phyloP scores from a whole-genome alignment of 2,797 vertebrate genomes.

The Dicrostonyx torquatus region DNA sequence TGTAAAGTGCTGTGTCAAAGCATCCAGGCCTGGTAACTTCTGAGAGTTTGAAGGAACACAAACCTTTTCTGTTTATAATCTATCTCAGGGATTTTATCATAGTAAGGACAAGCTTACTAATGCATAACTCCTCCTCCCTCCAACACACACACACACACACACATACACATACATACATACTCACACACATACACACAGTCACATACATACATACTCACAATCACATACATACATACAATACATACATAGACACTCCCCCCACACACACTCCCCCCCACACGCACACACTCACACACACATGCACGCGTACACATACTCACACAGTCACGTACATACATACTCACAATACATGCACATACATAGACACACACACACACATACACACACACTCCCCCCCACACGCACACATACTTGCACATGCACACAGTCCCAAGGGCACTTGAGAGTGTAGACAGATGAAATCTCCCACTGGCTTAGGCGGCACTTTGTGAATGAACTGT shows the following conservation, averaged over 20 bases:
- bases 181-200: not conserved
- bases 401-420: no score
- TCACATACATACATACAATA: not conserved
- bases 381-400: not conserved
- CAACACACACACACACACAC: not conserved
- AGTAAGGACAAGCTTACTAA: not conserved
- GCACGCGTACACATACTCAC: no score
- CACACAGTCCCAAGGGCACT: not conserved
- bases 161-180: not conserved
- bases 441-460: not conserved
- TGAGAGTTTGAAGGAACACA: not conserved
- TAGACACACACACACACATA: not conserved
- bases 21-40: not conserved
- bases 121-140: no score
- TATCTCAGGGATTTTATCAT: not conserved
- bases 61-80: not conserved
- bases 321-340: not conserved
- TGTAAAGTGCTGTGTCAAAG: not conserved
- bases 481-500: not conserved
- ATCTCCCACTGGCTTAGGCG: not conserved
- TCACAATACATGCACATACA: not conserved
- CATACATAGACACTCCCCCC: not conserved
- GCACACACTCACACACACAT: no score
- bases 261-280: not conserved
- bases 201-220: not conserved